Base-by-base conservation (phyloP, 2,888 invertebrate genomes). In the Tipula confusa region DNA sequence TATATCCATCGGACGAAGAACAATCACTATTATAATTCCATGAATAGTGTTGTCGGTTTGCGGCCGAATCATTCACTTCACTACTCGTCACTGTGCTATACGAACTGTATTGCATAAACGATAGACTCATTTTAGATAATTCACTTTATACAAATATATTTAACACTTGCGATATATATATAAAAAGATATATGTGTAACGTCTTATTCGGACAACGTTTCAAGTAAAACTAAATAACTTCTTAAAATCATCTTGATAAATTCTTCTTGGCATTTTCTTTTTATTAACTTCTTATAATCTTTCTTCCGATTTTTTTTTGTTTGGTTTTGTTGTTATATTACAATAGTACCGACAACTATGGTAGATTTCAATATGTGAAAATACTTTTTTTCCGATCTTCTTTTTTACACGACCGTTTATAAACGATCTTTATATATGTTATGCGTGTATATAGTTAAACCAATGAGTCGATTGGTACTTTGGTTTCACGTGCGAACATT, bases 1-100 rank as follows among this genome's bases (percentile, higher is more conserved):
- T 33, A 82, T 82, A 82, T 33, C 82, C 82, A 82, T 82, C 82
- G 11, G 82, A 82, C n/a, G 82, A 82, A 13, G 31, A 29, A 33
- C 82, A 29, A 82, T 82, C 82, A 82, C 82, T 82, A 13, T 82
- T 82, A 1, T 29, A 80, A 24, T 33, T 33, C 82, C 82, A 82
- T 36, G 82, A 82, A 9, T 80, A 80, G 80, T 29, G 29, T 29
- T 29, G 80, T 29, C 80, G 80, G 29, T 80, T 80, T 6, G 29
- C n/a, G n/a, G 31, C 80, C 9, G 80, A n/a, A 6, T 80, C 80
- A 80, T n/a, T 80, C 7, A 29, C n/a, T 15, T 80, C 64, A 64
- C 18, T 64, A 9, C 29, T n/a, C 29, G 31, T 80, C 29, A 29
- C 80, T 80, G 15, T 29, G 15, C 31, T 29, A 80, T 80, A 31